Percentiles rank a stretch among this genome's conserved stretches.
phyloP scores from a whole-genome alignment of 2,888 invertebrate genomes.

The Cylloceria caligata region DNA sequence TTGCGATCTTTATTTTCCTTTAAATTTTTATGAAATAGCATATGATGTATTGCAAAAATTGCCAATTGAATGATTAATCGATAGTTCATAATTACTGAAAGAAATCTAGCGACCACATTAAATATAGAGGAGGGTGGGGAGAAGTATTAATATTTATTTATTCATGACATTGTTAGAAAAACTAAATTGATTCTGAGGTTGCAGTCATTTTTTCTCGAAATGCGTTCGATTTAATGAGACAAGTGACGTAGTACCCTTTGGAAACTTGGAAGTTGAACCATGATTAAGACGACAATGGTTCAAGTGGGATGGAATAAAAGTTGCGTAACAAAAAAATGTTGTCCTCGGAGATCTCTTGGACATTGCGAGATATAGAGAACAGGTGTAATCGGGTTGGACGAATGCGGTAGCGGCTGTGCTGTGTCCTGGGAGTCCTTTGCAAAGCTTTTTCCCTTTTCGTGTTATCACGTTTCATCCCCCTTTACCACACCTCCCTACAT shows the following conservation, averaged over 20 bases:
- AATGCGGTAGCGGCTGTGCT: neutral
- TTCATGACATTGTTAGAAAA: too few species aligned
- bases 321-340: neutral
- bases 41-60: too few species aligned
- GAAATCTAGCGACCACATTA: too few species aligned
- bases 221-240: neutral
- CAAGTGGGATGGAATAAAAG: neutral
- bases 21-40: too few species aligned
- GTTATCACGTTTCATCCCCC: slow-evolving; percentile 46
- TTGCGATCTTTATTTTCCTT: too few species aligned
- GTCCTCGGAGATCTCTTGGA: neutral
- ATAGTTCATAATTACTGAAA: too few species aligned
- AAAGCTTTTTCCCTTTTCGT: slow-evolving; percentile 69
- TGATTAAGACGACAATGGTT: neutral
- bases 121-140: too few species aligned
- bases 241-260: neutral
- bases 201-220: too few species aligned
- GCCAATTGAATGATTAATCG: too few species aligned
- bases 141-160: too few species aligned
- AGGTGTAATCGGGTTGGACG: neutral
- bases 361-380: neutral
- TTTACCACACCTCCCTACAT: slow-evolving; percentile 7
- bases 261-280: neutral
- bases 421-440: slow-evolving; percentile 51
- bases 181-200: too few species aligned